Evolutionary conservation across 2,113 vertebrate genomes (phyloP).

Genomic region (Nestor notabilis): DNA sequence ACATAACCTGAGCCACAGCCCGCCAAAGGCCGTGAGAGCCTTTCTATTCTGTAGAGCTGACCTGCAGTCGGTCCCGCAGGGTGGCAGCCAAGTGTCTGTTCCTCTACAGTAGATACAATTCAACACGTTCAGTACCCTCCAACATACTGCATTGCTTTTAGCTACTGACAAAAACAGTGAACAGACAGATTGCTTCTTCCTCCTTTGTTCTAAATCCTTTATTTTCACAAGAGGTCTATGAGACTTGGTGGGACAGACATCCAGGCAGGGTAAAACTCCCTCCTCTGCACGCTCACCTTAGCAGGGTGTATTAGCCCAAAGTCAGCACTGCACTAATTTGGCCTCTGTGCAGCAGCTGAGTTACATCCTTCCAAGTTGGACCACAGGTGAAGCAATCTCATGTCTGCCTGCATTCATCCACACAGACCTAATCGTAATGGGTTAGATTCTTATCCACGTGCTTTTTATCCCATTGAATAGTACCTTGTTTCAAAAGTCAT

Average conservation of each 20-base stretch:
- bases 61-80: not conserved
- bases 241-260: not conserved
- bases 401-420: not conserved
- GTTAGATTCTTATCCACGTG: not conserved
- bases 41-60: not conserved
- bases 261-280: not conserved
- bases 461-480: not conserved
- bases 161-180: not conserved
- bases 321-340: not conserved
- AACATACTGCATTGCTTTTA: not conserved
- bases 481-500: not conserved
- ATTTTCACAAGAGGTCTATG: not conserved
- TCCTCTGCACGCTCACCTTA: not conserved
- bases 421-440: not conserved
- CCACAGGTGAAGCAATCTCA: not conserved
- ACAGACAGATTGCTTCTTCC: not conserved
- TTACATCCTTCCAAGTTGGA: not conserved
- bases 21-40: not conserved
- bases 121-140: not conserved
- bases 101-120: not conserved
- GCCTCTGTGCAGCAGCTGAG: not conserved
- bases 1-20: not conserved
- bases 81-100: not conserved
- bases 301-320: not conserved
- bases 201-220: not conserved